Evolutionary conservation across 2,888 invertebrate species (phyloP), one percentile per base, ranked within the genome.

Genomic region (Zhuqinia jingwanae): DNA sequence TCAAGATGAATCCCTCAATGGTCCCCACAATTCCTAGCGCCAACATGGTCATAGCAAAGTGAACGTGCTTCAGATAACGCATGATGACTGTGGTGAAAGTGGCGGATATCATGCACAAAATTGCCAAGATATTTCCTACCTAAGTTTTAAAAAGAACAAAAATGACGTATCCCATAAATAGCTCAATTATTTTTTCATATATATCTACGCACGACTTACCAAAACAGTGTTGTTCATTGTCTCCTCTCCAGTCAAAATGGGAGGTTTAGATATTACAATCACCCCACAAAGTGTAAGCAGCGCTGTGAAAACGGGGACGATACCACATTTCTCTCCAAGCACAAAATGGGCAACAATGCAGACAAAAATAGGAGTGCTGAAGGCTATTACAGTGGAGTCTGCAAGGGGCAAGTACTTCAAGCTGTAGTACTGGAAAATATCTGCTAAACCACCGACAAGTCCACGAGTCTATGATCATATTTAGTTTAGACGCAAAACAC

Each of bases 301-400:
- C 2, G 82, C 78, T 5, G 87, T 47, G 11, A 88, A 30, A 2
- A 90, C 84, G 0, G 90, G 84, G 0, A 88, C 84, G 22, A 89
- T 8, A 0, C 89, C 90, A n/a, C 79, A 82, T 75, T 87, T 83
- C 45, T 90, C 90, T 3, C 79, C 76, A 25, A 90, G 79, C 0
- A 90, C 17, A 36, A 87, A 88, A 36, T 89, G 88, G 10, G 90
- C 88, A 10, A 88, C 77, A 11, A 90, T 15, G 8, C 87, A 89
- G 6, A 90, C 89, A 63, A 90, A 89, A 1, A 90, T 88, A 0
- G 90, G 90, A 0, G 90, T 87, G n/a, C 89, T 89, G 63, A 88
- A 90, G 0, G 88, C 78, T 27, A 90, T 85, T 42, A 88, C 89
- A 0, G 88, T 82, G 13, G 87, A 82, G 82, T 90, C 90, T 1